Evolutionary conservation across 2,888 invertebrate genomes (phyloP), one percentile per base, ranked within the genome.

Genomic region (Patella caerulea): DNA sequence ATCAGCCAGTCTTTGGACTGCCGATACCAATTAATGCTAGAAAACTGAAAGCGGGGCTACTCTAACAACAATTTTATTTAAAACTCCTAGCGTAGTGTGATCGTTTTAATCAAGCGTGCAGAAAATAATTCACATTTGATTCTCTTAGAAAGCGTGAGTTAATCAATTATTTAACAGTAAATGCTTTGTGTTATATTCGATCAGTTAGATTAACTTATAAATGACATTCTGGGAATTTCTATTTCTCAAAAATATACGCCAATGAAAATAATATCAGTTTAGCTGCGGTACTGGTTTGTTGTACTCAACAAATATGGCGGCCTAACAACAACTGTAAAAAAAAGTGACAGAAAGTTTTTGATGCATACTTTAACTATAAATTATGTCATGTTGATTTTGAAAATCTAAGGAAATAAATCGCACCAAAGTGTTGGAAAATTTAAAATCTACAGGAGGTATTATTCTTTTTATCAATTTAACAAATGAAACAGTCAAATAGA

Each of bases 281-380:
- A 65, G 65, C 53, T 78, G 72, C 75, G 73, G 12, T 11, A 59
- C 72, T 79, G 55, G n/a, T 77, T 65, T 81, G 81, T 79, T 76
- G 72, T 73, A 78, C 72, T 81, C 78, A 65, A 72, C 54, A 52
- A 86, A 87, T 75, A 87, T 88, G 88, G 88, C 88, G 86, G 80
- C 88, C 82, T 88, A 86, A 84, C 87, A 88, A 88, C 88, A 75
- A 73, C 59, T 65, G 34, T 59, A 14, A 54, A 59, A n/a, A 45
- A 76, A 56, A 34, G 70, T 71, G 24, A 5, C n/a, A 71, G 54
- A 12, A 17, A 59, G 65, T n/a, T 52, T 19, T 72, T 34, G 9
- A 14, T 34, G 24, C 12, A 70, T 34, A 70, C 11, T 75, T 70
- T 54, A 69, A 17, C 19, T 70, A 56, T 52, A 7, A 75, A 17